A percentile compares a stretch with the other conserved stretches of the same genome.
Conservation (phyloP, 2,888 invertebrate genomes). For the Strigamia transsilvanica region DNA sequence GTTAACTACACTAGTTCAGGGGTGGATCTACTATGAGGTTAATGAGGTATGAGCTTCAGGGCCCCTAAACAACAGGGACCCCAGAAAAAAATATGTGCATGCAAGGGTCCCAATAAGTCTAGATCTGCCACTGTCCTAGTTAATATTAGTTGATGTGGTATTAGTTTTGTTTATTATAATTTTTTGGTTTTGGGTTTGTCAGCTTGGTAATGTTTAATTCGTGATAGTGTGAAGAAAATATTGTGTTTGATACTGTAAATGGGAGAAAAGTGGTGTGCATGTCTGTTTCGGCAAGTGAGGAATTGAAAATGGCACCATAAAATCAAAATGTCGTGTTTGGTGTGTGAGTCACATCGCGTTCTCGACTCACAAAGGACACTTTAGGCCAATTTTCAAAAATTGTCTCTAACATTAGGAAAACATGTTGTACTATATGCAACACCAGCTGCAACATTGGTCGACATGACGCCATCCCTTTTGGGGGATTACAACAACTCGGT, state of each 20-base stretch:
- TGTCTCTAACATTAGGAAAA: slow-evolving; percentile 26
- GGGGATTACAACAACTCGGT: slow-evolving; percentile 23
- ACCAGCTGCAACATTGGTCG: slow-evolving; percentile 26
- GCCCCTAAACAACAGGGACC: too few relatives aligned
- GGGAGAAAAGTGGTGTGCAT: neutral
- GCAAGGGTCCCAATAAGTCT: too few relatives aligned
- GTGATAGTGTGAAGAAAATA: neutral
- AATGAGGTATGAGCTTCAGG: too few relatives aligned
- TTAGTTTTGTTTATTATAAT: neutral
- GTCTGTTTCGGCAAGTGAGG: slow-evolving; percentile 20
- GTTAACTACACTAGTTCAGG: too few relatives aligned
- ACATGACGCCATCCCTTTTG: slow-evolving; percentile 13
- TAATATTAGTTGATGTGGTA: too few relatives aligned
- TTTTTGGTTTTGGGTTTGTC: neutral
- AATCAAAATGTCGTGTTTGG: slow-evolving; percentile 30
- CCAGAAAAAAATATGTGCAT: too few relatives aligned
- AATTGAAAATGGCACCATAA: slow-evolving; percentile 10
- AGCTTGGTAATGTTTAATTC: neutral
- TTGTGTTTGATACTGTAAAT: neutral
- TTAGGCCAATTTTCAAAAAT: slow-evolving; percentile 30
- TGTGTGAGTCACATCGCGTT: slow-evolving; percentile 26
- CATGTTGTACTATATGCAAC: slow-evolving; percentile 30
- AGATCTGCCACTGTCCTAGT: too few relatives aligned
- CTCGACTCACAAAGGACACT: neutral
- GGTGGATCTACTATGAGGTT: too few relatives aligned